A percentile compares a stretch with the other conserved stretches of the same genome.
Evolutionary conservation across 2,888 invertebrate genomes (phyloP).

Genomic region (Andrena bucephala): DNA sequence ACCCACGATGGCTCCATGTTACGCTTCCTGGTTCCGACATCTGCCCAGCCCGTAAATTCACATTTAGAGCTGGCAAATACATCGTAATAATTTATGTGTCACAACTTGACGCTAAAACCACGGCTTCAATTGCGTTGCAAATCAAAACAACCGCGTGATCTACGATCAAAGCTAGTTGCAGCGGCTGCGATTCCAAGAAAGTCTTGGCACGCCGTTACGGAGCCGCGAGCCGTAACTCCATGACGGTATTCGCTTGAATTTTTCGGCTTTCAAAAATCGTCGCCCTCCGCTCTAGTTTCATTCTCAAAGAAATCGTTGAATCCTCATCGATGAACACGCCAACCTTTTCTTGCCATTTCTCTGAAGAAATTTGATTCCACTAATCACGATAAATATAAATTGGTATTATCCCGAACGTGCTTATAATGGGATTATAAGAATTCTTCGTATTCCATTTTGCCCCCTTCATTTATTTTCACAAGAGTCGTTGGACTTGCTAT

Average conservation of each 20-base stretch:
- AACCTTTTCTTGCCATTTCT: too few relatives aligned
- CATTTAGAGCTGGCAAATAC: constrained; percentile 17
- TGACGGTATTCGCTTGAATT: constrained; percentile 5
- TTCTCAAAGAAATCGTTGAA: neutral
- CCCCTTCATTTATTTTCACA: neutral
- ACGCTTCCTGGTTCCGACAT: constrained; percentile 1
- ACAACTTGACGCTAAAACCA: constrained; percentile 32
- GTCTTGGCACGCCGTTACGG: constrained; percentile 59
- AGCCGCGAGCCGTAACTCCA: constrained; percentile 3
- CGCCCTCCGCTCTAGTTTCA: neutral
- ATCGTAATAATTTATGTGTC: constrained; percentile 50
- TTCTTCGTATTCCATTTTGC: neutral
- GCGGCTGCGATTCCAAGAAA: constrained; percentile 56
- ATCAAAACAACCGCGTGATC: constrained; percentile 65
- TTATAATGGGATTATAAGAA: neutral
- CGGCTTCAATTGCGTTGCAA: constrained; percentile 51
- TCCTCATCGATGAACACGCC: neutral
- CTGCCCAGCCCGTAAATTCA: constrained; percentile 20
- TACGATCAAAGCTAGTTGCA: constrained; percentile 60
- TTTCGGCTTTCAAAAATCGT: neutral
- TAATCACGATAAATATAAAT: too few relatives aligned
- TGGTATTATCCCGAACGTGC: too few relatives aligned
- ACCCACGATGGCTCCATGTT: neutral
- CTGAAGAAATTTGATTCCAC: too few relatives aligned
- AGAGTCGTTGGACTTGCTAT: neutral